Percentiles rank a stretch among this genome's conserved stretches.
phyloP scores from a whole-genome alignment of 2,113 vertebrate genomes.

The Rhinolophus sinicus region DNA sequence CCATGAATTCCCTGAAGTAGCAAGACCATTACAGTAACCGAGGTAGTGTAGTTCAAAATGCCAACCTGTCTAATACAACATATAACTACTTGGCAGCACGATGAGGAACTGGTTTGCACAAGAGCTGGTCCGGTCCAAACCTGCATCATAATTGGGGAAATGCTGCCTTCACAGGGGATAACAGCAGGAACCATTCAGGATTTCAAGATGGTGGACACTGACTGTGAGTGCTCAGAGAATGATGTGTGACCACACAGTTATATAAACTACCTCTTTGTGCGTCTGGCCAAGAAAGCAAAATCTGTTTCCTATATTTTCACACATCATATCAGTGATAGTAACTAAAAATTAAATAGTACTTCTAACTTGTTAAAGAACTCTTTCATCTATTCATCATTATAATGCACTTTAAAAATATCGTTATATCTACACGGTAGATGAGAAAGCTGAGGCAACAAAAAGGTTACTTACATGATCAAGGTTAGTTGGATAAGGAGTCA shows the following conservation, averaged over 20 bases:
- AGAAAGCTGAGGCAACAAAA: not conserved
- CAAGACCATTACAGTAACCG: not conserved
- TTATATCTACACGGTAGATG: not conserved
- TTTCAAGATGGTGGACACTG: not conserved
- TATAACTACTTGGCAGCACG: not conserved
- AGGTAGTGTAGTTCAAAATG: not conserved
- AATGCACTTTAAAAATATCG: conserved; percentile 50
- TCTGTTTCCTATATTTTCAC: not conserved
- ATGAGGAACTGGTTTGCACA: not conserved
- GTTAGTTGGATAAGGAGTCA: not conserved
- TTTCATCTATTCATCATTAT: conserved; percentile 29
- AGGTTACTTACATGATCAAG: not conserved
- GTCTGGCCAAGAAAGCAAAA: not conserved
- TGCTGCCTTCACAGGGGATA: not conserved
- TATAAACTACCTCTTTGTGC: not conserved
- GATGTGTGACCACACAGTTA: not conserved
- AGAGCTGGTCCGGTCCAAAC: not conserved
- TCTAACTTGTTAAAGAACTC: not conserved
- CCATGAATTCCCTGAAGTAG: not conserved
- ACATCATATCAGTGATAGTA: conserved; percentile 15
- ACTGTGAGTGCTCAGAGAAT: not conserved
- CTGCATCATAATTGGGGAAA: not conserved
- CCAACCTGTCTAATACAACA: not conserved
- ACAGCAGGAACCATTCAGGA: not conserved
- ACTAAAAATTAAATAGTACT: not conserved